Evolutionary conservation across 2,888 invertebrate genomes (phyloP).

Genomic region (Orchesellides sinensis): DNA sequence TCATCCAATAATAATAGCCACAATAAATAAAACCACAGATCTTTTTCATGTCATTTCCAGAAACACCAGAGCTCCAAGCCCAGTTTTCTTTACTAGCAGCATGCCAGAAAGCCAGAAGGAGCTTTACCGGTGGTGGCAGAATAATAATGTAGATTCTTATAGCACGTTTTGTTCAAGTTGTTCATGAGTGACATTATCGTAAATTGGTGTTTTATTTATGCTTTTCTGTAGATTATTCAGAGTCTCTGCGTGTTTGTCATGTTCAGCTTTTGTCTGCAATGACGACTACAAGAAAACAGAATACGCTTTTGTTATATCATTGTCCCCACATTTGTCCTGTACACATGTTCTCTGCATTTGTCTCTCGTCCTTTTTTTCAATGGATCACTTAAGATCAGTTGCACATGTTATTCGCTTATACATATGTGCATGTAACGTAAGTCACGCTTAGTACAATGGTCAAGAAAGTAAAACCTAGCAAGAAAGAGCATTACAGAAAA

Average conservation of each 20-base stretch:
- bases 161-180: too few relatives aligned
- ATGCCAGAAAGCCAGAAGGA: too few relatives aligned
- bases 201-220: slow-evolving; percentile 7
- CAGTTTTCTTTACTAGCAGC: too few relatives aligned
- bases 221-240: not conserved
- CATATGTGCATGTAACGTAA: too few relatives aligned
- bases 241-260: too few relatives aligned
- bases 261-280: slow-evolving; percentile 6
- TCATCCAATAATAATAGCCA: not conserved
- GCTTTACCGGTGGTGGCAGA: too few relatives aligned
- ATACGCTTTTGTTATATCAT: not conserved
- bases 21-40: slow-evolving; percentile 10
- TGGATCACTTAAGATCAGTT: slow-evolving; percentile 28
- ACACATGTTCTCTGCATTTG: slow-evolving; percentile 20
- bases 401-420: too few relatives aligned
- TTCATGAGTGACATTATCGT: slow-evolving; percentile 3
- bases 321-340: slow-evolving; percentile 27
- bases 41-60: slow-evolving; percentile 23
- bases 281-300: slow-evolving; percentile 8
- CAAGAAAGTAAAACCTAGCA: slow-evolving; percentile 26
- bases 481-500: slow-evolving; percentile 16
- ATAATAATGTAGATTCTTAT: too few relatives aligned
- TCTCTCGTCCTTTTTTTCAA: not conserved
- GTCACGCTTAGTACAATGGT: too few relatives aligned
- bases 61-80: not conserved